A percentile compares a stretch with the other conserved stretches of the same genome.
phyloP scores from a whole-genome alignment of 2,113 vertebrate genomes.

The Callospermophilus lateralis region DNA sequence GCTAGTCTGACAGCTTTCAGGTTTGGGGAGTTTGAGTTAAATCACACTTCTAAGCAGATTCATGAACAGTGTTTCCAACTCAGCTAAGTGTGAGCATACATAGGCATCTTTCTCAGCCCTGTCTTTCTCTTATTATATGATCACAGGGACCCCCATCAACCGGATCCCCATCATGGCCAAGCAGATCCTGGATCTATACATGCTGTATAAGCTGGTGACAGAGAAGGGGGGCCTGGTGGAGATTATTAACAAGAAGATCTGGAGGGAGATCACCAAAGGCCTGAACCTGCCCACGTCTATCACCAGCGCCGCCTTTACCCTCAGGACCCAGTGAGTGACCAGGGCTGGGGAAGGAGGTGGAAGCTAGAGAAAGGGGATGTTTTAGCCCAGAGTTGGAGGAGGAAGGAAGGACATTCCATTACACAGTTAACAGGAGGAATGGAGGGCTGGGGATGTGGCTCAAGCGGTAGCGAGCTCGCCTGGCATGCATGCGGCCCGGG shows the following conservation, averaged over 20 bases:
- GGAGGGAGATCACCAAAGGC: conserved; percentile 99
- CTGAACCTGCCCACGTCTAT: conserved; percentile 98
- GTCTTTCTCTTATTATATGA: conserved; percentile 14
- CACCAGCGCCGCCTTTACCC: conserved; percentile 98
- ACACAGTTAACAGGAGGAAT: neutral
- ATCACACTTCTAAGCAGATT: neutral
- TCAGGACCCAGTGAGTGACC: conserved; percentile 95
- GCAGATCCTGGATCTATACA: conserved; percentile 97
- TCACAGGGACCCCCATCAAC: conserved; percentile 96
- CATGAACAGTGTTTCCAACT: neutral
- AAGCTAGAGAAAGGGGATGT: neutral
- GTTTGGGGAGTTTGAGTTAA: neutral
- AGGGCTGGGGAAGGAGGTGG: accelerated
- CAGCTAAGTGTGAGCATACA: neutral
- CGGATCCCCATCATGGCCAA: conserved; percentile 99
- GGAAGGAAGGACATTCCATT: conserved; percentile 56
- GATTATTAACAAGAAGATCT: conserved; percentile 99
- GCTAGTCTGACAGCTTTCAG: neutral
- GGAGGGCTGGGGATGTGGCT: too few species aligned
- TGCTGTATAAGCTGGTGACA: conserved; percentile 97
- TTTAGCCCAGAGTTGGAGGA: neutral
- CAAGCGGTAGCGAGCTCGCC: too few species aligned
- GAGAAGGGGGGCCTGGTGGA: conserved; percentile 99
- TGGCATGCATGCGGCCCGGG: too few species aligned
- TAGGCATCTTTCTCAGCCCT: neutral